Percentiles rank a stretch among this genome's conserved stretches.
These are phyloP conservation scores for Ardeotis arabs DNA, from an alignment of 2,113 vertebrate genomes.

Conservation along the genomic window DNA sequence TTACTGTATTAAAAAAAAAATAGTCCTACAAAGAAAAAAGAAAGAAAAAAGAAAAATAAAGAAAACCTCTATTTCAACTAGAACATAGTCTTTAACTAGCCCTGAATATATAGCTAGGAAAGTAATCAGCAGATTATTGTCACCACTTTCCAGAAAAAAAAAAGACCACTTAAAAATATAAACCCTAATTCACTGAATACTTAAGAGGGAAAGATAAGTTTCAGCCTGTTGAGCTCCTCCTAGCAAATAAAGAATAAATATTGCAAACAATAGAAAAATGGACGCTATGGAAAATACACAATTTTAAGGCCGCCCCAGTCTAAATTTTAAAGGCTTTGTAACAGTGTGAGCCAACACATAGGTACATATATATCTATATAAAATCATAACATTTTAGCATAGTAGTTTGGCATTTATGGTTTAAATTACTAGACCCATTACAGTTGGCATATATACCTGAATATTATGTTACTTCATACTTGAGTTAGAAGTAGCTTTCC, in stretches of 20 bases:
- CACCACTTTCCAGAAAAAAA: background rate
- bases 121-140: background rate
- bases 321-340: background rate
- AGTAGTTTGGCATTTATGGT: background rate
- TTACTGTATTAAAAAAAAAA: background rate
- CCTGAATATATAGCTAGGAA: background rate
- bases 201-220: background rate
- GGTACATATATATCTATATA: background rate
- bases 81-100: background rate
- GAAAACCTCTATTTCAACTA: background rate
- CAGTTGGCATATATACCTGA: background rate
- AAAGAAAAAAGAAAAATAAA: background rate
- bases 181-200: background rate
- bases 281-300: background rate
- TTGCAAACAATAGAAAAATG: background rate
- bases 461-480: background rate
- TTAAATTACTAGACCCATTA: background rate
- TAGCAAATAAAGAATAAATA: background rate
- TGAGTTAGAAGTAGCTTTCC: background rate
- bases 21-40: background rate
- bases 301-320: background rate
- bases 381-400: background rate
- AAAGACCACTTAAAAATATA: background rate
- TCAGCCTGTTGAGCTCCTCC: background rate
- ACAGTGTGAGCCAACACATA: background rate